A percentile compares a stretch with the other conserved stretches of the same genome.
These are phyloP conservation scores for human (Homo sapiens) DNA, from an alignment of 2,113 vertebrate genomes.

Conservation along the genomic window DNA sequence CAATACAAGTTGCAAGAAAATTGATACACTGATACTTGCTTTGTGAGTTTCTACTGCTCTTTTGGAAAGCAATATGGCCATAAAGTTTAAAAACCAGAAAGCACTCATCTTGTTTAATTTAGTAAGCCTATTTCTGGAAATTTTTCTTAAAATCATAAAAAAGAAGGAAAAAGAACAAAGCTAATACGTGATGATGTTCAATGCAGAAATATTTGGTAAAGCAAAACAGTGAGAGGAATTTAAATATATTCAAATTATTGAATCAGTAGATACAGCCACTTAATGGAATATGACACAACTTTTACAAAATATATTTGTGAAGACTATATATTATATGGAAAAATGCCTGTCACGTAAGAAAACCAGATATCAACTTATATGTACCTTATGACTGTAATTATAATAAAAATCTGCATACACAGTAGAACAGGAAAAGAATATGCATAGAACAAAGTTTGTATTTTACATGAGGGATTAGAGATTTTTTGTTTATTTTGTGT, in stretches of 20 bases:
- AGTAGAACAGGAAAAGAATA: not conserved
- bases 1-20: not conserved
- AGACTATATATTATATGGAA: not conserved
- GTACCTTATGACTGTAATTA: not conserved
- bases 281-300: not conserved
- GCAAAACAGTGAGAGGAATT: not conserved
- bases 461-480: constrained; percentile 15
- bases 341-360: not conserved
- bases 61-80: constrained; percentile 2
- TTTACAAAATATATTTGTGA: not conserved
- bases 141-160: constrained; percentile 6
- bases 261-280: not conserved
- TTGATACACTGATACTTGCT: not conserved
- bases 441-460: not conserved
- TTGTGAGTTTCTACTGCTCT: constrained; percentile 14
- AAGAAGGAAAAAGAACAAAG: not conserved
- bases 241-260: not conserved
- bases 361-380: not conserved
- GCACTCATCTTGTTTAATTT: not conserved
- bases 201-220: not conserved
- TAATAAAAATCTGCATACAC: not conserved
- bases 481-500: not conserved
- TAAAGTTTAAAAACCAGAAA: constrained; percentile 5
- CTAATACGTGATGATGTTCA: not conserved
- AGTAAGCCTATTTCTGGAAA: not conserved